Conservation (phyloP, 2,888 invertebrate genomes). For the Pollenia amentaria region DNA sequence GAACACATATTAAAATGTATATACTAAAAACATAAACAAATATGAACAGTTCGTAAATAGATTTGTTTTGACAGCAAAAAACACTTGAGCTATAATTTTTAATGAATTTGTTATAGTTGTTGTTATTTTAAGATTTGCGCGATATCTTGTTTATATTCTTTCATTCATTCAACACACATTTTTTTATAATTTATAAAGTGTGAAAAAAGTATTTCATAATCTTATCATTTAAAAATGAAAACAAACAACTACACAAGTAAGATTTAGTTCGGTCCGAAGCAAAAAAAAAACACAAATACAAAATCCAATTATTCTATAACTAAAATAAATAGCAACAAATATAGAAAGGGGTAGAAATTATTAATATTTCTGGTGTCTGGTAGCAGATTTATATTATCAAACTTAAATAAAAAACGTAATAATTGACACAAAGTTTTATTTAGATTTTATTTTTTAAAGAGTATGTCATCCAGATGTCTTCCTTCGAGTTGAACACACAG, state of each 20-base stretch:
- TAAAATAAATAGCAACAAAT: too few species aligned
- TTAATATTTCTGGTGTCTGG: too few species aligned
- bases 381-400: too few species aligned
- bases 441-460: too few species aligned
- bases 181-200: slow-evolving; percentile 64
- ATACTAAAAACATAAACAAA: slow-evolving; percentile 48
- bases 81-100: slow-evolving; percentile 50
- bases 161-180: slow-evolving; percentile 33
- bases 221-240: slow-evolving; percentile 56
- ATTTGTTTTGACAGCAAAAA: slow-evolving; percentile 60
- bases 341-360: too few species aligned
- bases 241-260: not conserved
- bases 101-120: slow-evolving; percentile 52
- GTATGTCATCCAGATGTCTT: too few species aligned
- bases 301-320: not conserved
- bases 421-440: too few species aligned
- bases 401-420: too few species aligned
- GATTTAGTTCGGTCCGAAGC: too few species aligned
- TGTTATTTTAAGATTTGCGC: slow-evolving; percentile 34
- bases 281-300: slow-evolving; percentile 3
- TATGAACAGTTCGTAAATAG: slow-evolving; percentile 28
- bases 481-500: too few species aligned
- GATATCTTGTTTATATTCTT: slow-evolving; percentile 40
- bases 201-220: slow-evolving; percentile 57
- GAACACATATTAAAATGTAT: slow-evolving; percentile 12